Base-by-base conservation (phyloP, 2,113 vertebrate genomes). In the Podarcis muralis region DNA sequence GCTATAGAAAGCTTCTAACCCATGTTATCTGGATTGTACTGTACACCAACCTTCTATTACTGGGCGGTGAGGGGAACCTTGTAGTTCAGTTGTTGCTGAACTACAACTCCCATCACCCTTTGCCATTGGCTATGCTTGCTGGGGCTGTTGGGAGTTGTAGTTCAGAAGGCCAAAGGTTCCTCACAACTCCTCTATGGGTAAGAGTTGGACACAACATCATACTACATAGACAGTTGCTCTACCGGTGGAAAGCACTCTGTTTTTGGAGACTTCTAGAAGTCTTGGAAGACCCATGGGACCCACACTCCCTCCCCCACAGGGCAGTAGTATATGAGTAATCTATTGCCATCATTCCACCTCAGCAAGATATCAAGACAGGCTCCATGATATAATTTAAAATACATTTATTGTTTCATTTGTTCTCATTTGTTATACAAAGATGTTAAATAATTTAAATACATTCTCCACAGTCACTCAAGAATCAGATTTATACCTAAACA, bases 401-500 rank as follows among this genome's bases (percentile, higher is more conserved):
- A 98, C 97, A 98, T 99, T 99, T 99, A 98, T 98, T 98, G 98
- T 98, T 98, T 98, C 97, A 98, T 97, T 96, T 98, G 98, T 98
- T 97, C 98, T 98, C 97, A 98, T 98, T 98, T 98, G 98, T 98
- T 99, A 99, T 98, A 99, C 98, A 98, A 99, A 99, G 98, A 98
- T 97, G 97, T 99, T 99, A 99, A 99, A 99, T 99, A 99, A 98
- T 97, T 99, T 98, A 98, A 99, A 99, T 99, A 99, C 98, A 99
- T 99, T 99, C 98, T 99, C 98, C 98, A 98, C 98, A 99, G 98
- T 99, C 98, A 98, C 98, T 98, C 98, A 97, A 98, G 87, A 88
- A 99, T 99, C 98, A 97, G 98, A 98, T 98, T 98, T 97, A 98
- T 98, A 98, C 97, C 98, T 98, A 99, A 53, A 62, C 97, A 98